These are phyloP conservation scores for Tragulus kanchil DNA, from an alignment of 2,113 vertebrate genomes.

Conservation along the genomic window DNA sequence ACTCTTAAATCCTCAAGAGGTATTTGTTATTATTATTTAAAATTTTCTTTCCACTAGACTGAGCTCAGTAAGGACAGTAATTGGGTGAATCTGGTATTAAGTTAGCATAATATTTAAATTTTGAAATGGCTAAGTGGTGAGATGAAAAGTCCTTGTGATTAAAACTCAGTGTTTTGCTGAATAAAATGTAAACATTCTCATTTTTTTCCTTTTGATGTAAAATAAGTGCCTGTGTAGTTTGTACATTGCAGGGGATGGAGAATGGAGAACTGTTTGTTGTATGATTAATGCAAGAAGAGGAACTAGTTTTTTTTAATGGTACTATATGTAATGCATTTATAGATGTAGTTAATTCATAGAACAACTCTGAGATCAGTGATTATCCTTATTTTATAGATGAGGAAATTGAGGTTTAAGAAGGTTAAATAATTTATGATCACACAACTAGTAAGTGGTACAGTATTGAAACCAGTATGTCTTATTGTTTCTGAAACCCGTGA, in stretches of 20 bases:
- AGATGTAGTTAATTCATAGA: not conserved
- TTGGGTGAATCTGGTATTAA: not conserved
- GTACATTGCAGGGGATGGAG: not conserved
- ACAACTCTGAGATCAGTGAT: conserved; percentile 12
- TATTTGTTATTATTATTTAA: not conserved
- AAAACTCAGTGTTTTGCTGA: conserved; percentile 18
- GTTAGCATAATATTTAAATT: not conserved
- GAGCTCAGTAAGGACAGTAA: not conserved
- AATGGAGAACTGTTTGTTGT: not conserved
- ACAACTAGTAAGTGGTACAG: not conserved
- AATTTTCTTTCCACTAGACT: not conserved
- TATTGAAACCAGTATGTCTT: not conserved
- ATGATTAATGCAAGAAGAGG: not conserved
- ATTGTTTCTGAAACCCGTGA: not conserved
- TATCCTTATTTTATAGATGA: conserved; percentile 42
- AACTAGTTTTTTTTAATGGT: not conserved
- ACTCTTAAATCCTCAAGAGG: not conserved
- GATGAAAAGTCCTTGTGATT: conserved; percentile 1
- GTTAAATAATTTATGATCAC: conserved; percentile 35
- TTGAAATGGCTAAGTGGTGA: conserved; percentile 25
- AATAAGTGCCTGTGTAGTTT: not conserved
- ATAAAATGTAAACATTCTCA: not conserved
- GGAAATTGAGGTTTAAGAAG: conserved; percentile 13
- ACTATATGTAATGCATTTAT: conserved; percentile 12
- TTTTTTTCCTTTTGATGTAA: conserved; percentile 30